Base-by-base conservation (phyloP, 2,113 vertebrate genomes). In the Sphyrna mokarran region DNA sequence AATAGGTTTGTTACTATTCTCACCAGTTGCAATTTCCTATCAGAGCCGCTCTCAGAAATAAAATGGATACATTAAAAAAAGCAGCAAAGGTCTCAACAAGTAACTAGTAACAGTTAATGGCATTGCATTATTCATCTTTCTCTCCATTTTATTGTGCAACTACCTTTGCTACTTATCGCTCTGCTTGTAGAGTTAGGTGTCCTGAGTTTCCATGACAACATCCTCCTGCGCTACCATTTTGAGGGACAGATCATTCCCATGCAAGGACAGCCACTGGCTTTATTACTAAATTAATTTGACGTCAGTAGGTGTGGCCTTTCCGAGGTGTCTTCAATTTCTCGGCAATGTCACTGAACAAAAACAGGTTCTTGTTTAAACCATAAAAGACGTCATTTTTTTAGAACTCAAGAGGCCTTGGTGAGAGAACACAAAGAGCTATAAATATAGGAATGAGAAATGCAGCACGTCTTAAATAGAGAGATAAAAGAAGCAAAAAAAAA, bases 171-270 rank as follows among this genome's bases (percentile, higher is more conserved):
- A 93, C 33, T 66, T 66, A 7, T 66, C 5, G 63, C 58, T 66
- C 89, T 66, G 61, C n/a, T 93, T n/a, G 5, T 83, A 18, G 58
- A 91, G 89, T 93, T 63, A 93, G 89, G 33, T 66, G 16, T 66
- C 61, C 89, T 93, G 89, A 66, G 89, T 93, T 93, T 66, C 89
- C 89, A 93, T 66, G 89, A 3, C 89, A 93, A 93, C 89, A 93
- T 66, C 89, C 20, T 93, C 63, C 89, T 66, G 63, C 89, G 29
- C 66, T 63, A 63, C 3, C 9, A 58, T 7, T 93, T 1, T 7
- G 26, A 93, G 89, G 61, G 29, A 93, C 61, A 37, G 61, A 20
- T 63, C 8, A 61, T 20, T 93, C 63, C 61, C n/a, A 66, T 93
- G 33, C 89, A 93, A 66, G 61, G 89, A 66, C 89, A 93, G 61